These are phyloP conservation scores for Cisticola juncidis DNA, from an alignment of 2,113 vertebrate species.

Conservation along the genomic window DNA sequence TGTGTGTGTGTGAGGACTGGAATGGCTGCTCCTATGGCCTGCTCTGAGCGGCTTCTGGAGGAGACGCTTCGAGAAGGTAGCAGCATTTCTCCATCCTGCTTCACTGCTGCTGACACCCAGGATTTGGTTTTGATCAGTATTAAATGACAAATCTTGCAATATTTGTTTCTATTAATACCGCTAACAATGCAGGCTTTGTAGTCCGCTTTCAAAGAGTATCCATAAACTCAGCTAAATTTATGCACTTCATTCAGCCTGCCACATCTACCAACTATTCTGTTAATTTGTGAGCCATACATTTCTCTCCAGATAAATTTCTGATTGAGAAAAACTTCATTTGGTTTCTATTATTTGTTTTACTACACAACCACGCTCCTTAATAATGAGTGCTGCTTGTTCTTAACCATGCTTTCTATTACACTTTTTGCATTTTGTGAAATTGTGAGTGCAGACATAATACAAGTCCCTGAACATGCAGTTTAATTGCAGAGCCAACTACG, in stretches of 20 bases:
- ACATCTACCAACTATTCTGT: conserved; percentile 12
- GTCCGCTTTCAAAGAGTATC: neutral
- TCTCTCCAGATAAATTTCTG: neutral
- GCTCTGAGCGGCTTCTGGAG: too few relatives aligned
- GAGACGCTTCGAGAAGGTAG: too few relatives aligned
- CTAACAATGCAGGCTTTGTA: neutral
- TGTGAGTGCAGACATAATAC: neutral
- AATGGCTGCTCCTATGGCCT: too few relatives aligned
- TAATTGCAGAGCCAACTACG: neutral
- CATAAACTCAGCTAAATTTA: neutral
- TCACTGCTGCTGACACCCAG: neutral
- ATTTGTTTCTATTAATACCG: neutral
- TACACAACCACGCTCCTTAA: neutral
- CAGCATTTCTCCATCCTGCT: too few relatives aligned
- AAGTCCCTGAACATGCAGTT: neutral
- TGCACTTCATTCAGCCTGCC: neutral
- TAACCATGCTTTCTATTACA: neutral
- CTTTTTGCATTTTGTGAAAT: neutral
- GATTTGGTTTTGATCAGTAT: neutral
- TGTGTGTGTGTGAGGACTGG: too few relatives aligned
- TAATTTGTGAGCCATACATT: neutral
- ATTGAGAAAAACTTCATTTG: neutral
- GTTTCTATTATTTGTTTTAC: neutral
- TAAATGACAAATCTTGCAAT: neutral
- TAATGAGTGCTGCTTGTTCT: neutral